Conservation (phyloP, 1,140 invertebrate genomes). For the Drosophila novamexicana region DNA sequence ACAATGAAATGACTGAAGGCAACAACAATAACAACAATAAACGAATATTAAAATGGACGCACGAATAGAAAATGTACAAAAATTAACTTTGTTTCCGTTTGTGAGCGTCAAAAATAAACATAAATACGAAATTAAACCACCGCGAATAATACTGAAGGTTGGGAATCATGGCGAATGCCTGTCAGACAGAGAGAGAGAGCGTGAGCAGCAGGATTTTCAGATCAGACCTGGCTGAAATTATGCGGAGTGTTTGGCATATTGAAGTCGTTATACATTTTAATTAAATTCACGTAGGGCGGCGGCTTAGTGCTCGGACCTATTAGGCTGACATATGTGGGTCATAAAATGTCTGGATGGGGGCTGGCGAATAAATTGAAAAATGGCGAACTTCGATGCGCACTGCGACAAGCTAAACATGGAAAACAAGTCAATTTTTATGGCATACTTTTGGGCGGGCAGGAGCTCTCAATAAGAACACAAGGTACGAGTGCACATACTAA, state of each 20-base stretch:
- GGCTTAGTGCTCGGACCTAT: constrained; percentile 44
- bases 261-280: constrained; percentile 42
- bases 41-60: constrained; percentile 53
- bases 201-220: constrained; percentile 2
- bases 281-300: constrained; percentile 21
- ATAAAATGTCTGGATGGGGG: constrained; percentile 41
- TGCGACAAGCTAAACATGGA: constrained; percentile 50
- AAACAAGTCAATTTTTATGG: constrained; percentile 62
- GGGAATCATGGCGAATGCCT: constrained; percentile 1
- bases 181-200: not conserved
- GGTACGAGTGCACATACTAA: not conserved
- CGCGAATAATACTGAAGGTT: not conserved
- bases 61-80: constrained; percentile 60
- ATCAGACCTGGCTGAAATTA: constrained; percentile 30
- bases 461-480: constrained; percentile 8
- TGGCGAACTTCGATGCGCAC: constrained; percentile 37
- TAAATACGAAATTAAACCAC: constrained; percentile 47
- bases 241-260: constrained; percentile 27
- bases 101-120: constrained; percentile 45
- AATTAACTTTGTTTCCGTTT: constrained; percentile 61
- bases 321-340: constrained; percentile 49
- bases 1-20: constrained; percentile 32
- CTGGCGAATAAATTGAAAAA: constrained; percentile 39
- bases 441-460: constrained; percentile 27
- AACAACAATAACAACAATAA: constrained; percentile 36